phyloP scores from a whole-genome alignment of 2,113 vertebrate species.

The Boulengeromyrus knoepffleri region DNA sequence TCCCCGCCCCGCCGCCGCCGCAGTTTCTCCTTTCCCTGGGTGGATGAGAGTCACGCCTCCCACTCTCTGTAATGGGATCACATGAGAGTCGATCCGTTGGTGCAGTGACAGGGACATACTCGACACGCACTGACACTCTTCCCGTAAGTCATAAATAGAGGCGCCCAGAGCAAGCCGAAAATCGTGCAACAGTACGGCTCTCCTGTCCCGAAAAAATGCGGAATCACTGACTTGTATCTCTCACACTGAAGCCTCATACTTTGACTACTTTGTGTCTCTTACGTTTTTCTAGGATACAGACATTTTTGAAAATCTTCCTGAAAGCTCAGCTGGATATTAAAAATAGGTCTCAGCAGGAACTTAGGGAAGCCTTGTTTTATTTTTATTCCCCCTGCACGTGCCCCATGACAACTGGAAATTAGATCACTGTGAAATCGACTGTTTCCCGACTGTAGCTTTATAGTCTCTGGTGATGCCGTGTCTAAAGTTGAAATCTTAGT shows the following conservation, averaged over 20 bases:
- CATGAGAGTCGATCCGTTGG: background rate
- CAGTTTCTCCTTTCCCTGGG: background rate
- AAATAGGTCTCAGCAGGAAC: background rate
- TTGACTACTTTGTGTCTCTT: background rate
- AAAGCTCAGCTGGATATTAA: background rate
- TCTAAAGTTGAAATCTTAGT: background rate
- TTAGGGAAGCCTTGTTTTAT: background rate
- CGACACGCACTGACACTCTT: background rate
- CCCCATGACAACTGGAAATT: background rate
- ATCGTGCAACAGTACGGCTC: background rate
- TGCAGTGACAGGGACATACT: too few relatives aligned
- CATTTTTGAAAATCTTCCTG: background rate
- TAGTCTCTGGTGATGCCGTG: background rate
- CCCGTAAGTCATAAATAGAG: slow-evolving; percentile 3
- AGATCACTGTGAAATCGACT: background rate
- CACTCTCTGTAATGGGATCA: slow-evolving; percentile 3
- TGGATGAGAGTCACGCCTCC: background rate
- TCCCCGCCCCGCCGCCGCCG: background rate
- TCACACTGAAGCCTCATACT: background rate
- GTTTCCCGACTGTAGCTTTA: background rate
- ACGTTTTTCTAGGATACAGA: background rate
- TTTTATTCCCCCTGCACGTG: background rate
- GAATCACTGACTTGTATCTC: background rate
- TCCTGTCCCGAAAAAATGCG: background rate
- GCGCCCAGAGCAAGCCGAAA: background rate